Percentiles rank a stretch among this genome's conserved stretches.
Conservation (phyloP, 2,113 vertebrate genomes). For the Tenebrosternarchus preto region DNA sequence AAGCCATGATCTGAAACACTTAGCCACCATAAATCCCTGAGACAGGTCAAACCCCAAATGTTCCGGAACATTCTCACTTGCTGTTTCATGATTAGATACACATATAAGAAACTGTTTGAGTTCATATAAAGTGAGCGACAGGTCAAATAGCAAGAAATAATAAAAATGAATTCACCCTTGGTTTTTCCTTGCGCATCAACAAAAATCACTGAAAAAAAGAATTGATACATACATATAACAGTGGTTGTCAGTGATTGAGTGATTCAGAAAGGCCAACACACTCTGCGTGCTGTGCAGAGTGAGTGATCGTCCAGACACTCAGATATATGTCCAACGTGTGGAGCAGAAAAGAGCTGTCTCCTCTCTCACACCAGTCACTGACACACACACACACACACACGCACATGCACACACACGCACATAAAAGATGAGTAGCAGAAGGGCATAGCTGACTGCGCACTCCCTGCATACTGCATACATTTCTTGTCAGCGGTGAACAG, state of each 20-base stretch:
- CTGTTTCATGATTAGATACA: neutral
- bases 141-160: neutral
- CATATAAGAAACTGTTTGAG: neutral
- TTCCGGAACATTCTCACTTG: too few relatives aligned
- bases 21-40: neutral
- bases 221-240: too few relatives aligned
- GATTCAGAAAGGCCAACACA: neutral
- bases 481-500: neutral
- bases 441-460: neutral
- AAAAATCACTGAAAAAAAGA: neutral
- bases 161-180: neutral
- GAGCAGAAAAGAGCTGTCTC: slow-evolving; percentile 6
- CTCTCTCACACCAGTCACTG: slow-evolving; percentile 15
- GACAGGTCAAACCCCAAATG: neutral
- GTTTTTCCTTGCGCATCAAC: neutral
- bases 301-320: neutral
- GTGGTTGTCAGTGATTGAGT: neutral
- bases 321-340: slow-evolving; percentile 7
- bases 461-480: neutral
- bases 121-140: neutral
- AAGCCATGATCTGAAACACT: neutral
- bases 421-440: neutral
- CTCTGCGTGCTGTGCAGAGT: neutral
- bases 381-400: neutral
- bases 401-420: neutral